Conservation (phyloP, 2,888 invertebrate species). For the Aporophyla lueneburgensis region DNA sequence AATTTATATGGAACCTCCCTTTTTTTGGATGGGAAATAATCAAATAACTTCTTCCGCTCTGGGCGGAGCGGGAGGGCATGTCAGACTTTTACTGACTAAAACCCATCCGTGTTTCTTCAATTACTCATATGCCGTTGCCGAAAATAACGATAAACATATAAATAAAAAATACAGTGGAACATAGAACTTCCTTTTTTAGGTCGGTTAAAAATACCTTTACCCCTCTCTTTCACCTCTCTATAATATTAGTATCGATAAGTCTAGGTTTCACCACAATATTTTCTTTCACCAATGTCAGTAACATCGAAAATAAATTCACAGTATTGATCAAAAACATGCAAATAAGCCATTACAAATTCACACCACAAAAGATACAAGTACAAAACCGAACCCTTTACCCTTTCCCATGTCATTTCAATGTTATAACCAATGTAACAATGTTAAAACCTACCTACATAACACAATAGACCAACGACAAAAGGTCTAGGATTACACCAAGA, state of each 20-base stretch:
- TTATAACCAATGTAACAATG: constrained; percentile 11
- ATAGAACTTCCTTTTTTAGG: too few relatives aligned
- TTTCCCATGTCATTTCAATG: background rate
- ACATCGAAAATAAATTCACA: background rate
- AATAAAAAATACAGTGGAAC: too few relatives aligned
- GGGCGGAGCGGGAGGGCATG: too few relatives aligned
- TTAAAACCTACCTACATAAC: background rate
- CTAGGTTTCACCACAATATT: background rate
- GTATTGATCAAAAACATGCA: constrained; percentile 33
- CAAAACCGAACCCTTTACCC: background rate
- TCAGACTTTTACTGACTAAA: too few relatives aligned
- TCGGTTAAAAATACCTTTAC: too few relatives aligned
- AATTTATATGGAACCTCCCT: too few relatives aligned
- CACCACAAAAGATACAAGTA: constrained; percentile 16
- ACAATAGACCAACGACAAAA: constrained; percentile 31
- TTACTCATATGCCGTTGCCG: too few relatives aligned
- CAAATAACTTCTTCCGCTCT: too few relatives aligned
- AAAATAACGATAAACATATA: too few relatives aligned
- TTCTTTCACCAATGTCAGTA: background rate
- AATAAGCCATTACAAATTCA: constrained; percentile 29
- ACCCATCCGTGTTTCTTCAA: too few relatives aligned
- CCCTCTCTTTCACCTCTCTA: too few relatives aligned
- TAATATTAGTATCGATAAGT: background rate
- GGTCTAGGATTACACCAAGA: constrained; percentile 43
- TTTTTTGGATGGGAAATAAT: too few relatives aligned